phyloP scores from a whole-genome alignment of 2,797 vertebrate species.

The Diglossa cyanea region DNA sequence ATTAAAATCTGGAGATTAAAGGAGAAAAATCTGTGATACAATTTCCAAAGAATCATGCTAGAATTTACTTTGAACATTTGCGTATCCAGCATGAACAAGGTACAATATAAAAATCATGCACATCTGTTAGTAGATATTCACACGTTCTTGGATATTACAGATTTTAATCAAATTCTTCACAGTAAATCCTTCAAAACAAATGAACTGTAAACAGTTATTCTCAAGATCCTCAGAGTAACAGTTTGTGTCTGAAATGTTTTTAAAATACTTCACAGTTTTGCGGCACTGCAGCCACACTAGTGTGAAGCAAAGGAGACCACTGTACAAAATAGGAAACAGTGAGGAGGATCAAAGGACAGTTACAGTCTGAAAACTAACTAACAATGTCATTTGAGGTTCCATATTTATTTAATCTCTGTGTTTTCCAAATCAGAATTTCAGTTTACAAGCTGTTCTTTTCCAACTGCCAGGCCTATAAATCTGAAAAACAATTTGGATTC shows the following conservation, averaged over 20 bases:
- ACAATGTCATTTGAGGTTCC: background rate
- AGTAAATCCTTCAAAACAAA: background rate
- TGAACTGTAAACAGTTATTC: background rate
- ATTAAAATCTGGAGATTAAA: slow-evolving; percentile 48
- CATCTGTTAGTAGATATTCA: background rate
- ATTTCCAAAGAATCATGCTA: background rate
- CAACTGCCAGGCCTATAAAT: slow-evolving; percentile 13
- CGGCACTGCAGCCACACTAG: background rate
- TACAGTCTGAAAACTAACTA: background rate
- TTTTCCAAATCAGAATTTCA: slow-evolving; percentile 2
- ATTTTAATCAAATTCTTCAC: background rate
- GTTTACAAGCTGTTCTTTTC: slow-evolving; percentile 25
- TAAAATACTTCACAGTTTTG: background rate
- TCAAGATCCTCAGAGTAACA: background rate
- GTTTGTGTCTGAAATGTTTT: background rate
- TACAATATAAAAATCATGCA: background rate
- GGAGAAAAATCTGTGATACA: background rate
- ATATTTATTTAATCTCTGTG: background rate
- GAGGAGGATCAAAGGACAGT: background rate
- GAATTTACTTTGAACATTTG: background rate
- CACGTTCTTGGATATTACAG: background rate
- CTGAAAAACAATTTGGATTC: background rate
- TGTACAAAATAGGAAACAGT: background rate
- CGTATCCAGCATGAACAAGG: background rate
- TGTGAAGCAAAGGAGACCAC: background rate